phyloP scores from a whole-genome alignment of 2,888 invertebrate genomes.

The Hirtodrosophila trivittata region DNA sequence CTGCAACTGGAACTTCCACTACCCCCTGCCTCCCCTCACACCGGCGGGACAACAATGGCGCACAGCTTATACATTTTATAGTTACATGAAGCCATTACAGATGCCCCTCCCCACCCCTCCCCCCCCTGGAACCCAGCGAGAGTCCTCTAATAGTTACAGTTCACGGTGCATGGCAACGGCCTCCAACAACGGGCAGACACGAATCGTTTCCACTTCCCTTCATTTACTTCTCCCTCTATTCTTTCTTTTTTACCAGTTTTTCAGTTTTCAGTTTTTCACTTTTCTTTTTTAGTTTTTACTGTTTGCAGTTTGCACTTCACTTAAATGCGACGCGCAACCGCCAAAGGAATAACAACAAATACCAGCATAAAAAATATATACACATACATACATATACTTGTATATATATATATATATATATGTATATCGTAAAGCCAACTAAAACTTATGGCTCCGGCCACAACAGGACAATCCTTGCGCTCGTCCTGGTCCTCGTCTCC shows the following conservation, averaged over 20 bases:
- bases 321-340: conserved; percentile 60
- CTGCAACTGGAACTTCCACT: conserved; percentile 5
- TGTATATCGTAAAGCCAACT: conserved; percentile 35
- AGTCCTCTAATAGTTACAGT: conserved; percentile 15
- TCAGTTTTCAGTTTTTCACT: conserved; percentile 35
- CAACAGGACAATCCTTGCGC: conserved; percentile 18
- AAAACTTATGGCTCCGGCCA: conserved; percentile 47
- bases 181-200: conserved; percentile 10
- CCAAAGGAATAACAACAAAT: conserved; percentile 48
- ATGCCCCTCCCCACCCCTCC: neutral
- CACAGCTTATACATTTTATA: conserved; percentile 66
- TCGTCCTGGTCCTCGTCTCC: neutral
- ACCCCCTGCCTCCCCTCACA: conserved; percentile 11
- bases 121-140: neutral
- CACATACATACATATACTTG: too few relatives aligned
- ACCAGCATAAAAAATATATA: conserved; percentile 20
- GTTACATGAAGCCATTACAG: conserved; percentile 60
- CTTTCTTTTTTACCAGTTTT: conserved; percentile 16
- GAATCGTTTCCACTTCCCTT: conserved; percentile 27
- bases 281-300: conserved; percentile 13
- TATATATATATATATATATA: too few relatives aligned
- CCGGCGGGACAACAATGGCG: conserved; percentile 46
- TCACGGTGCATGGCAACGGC: conserved; percentile 30
- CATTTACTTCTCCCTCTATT: conserved; percentile 5
- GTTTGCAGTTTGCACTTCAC: conserved; percentile 68